Conservation (phyloP, 2,888 invertebrate species). For the Ceraclea dissimilis region DNA sequence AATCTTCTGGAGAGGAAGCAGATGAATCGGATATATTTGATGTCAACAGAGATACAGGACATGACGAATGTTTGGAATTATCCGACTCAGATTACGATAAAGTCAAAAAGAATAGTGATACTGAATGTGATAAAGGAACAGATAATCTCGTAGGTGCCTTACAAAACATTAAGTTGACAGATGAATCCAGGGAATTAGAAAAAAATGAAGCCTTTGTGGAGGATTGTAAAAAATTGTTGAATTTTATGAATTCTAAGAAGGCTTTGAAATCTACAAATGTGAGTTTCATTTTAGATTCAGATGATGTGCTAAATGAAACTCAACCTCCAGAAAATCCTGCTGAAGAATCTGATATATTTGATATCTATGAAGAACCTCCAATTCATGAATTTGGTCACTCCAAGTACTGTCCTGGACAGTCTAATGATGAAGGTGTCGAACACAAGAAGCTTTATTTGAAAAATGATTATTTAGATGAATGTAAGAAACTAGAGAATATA, state of each 20-base stretch:
- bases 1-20: slow-evolving; percentile 13
- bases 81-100: slow-evolving; percentile 13
- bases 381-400: slow-evolving; percentile 20
- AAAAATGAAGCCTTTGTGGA: slow-evolving; percentile 11
- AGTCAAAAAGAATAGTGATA: neutral
- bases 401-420: slow-evolving; percentile 6
- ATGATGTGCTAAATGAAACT: slow-evolving; percentile 6
- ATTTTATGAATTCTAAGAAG: slow-evolving; percentile 12
- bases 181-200: neutral
- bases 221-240: slow-evolving; percentile 13
- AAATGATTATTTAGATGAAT: neutral
- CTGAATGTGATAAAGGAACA: neutral
- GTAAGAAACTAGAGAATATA: neutral
- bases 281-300: slow-evolving; percentile 3
- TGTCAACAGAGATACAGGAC: slow-evolving; percentile 14
- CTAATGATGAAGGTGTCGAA: slow-evolving; percentile 3
- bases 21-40: slow-evolving; percentile 23
- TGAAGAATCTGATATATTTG: slow-evolving; percentile 20
- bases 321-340: slow-evolving; percentile 7
- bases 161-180: neutral
- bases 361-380: slow-evolving; percentile 18
- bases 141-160: slow-evolving; percentile 7
- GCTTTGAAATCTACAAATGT: slow-evolving; percentile 6
- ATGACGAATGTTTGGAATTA: slow-evolving; percentile 12
- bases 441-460: neutral